Evolutionary conservation across 2,797 vertebrate species (phyloP).

Genomic region (Orientallactaga sibirica): DNA sequence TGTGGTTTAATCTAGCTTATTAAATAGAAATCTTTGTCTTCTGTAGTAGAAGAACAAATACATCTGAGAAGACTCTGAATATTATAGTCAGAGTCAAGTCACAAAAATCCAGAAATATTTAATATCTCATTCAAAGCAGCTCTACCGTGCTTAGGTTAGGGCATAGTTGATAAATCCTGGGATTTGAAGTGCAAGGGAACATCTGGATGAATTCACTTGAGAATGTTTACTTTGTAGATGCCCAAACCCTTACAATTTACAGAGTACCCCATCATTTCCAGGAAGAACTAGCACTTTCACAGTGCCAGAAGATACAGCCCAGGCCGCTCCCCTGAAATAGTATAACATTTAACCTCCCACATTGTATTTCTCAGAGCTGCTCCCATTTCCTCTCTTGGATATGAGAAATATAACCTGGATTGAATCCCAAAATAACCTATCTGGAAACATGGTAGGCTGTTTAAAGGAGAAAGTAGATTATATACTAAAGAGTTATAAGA

Average conservation of each 20-base stretch:
- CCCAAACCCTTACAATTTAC: not conserved
- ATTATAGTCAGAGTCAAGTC: not conserved
- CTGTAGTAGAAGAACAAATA: slow-evolving; percentile 8
- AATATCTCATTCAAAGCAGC: not conserved
- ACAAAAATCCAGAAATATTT: slow-evolving; percentile 9
- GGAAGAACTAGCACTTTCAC: not conserved
- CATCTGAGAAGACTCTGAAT: not conserved
- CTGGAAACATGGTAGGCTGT: not conserved
- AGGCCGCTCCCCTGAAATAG: not conserved
- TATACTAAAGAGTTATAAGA: not conserved
- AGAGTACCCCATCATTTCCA: not conserved
- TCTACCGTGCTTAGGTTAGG: not conserved
- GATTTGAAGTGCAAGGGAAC: not conserved
- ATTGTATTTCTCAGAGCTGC: not conserved
- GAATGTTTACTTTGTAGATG: not conserved
- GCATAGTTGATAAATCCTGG: not conserved
- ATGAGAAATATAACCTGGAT: not conserved
- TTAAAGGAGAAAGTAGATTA: not conserved
- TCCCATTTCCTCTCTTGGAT: not conserved
- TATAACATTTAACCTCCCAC: not conserved
- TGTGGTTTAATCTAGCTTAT: not conserved
- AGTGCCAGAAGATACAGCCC: not conserved
- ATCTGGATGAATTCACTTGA: not conserved
- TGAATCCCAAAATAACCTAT: not conserved
- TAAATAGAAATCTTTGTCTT: not conserved